These are phyloP conservation scores for Chaenogobius annularis DNA, from an alignment of 2,113 vertebrate species.

Conservation along the genomic window DNA sequence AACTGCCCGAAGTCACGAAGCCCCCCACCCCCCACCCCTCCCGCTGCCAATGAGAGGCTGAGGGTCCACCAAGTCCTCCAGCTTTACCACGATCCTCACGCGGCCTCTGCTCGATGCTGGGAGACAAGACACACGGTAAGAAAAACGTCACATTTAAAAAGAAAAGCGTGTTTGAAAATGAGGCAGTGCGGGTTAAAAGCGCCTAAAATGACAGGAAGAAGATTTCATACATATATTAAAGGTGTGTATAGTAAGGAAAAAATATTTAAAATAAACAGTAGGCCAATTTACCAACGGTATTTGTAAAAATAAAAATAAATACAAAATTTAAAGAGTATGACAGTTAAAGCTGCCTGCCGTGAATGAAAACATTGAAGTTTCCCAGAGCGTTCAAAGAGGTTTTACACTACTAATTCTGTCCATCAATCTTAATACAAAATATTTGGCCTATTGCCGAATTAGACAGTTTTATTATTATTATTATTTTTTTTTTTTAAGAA, in stretches of 20 bases:
- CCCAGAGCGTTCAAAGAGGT: too few relatives aligned
- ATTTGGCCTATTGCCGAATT: too few relatives aligned
- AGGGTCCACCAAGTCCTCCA: slow-evolving; percentile 25
- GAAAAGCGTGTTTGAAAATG: background rate
- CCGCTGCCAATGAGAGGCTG: slow-evolving; percentile 51
- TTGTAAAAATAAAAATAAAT: background rate
- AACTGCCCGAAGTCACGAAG: background rate
- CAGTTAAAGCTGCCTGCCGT: too few relatives aligned
- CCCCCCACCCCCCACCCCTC: too few relatives aligned
- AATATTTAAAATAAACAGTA: too few relatives aligned
- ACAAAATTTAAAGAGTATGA: background rate
- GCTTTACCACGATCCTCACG: slow-evolving; percentile 32
- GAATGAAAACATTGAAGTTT: too few relatives aligned
- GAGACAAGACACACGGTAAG: slow-evolving; percentile 76
- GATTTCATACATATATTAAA: background rate
- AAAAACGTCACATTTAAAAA: background rate
- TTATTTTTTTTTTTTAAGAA: too few relatives aligned
- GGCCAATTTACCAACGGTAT: background rate
- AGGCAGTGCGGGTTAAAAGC: background rate
- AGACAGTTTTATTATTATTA: too few relatives aligned
- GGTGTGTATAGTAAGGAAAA: background rate
- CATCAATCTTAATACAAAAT: too few relatives aligned
- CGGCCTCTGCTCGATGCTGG: slow-evolving; percentile 61
- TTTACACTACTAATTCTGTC: too few relatives aligned
- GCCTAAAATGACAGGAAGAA: background rate